Evolutionary conservation across 2,888 invertebrate genomes (phyloP).

Genomic region (Cheilosia urbana): DNA sequence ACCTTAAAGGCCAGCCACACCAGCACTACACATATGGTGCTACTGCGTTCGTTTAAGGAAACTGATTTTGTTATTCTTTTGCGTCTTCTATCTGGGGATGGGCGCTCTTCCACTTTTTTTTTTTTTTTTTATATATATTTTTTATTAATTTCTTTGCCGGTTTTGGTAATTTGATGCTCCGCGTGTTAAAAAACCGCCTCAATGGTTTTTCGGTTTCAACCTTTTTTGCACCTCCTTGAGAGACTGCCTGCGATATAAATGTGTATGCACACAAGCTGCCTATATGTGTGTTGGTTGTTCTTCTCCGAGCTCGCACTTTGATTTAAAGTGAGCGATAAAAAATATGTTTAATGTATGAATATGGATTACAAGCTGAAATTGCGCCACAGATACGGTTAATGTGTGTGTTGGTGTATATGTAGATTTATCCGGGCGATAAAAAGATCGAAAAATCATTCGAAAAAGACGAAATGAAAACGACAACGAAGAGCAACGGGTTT

Average conservation of each 20-base stretch:
- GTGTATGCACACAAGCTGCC: slow-evolving; percentile 43
- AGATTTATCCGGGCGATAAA: slow-evolving; percentile 69
- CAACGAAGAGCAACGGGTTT: slow-evolving; percentile 58
- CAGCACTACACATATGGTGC: slow-evolving; percentile 71
- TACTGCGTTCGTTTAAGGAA: slow-evolving; percentile 71
- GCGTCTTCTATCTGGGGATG: slow-evolving; percentile 51
- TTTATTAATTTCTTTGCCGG: slow-evolving; percentile 76
- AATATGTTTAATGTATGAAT: slow-evolving; percentile 78
- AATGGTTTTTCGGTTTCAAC: slow-evolving; percentile 79
- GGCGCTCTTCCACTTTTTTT: slow-evolving; percentile 45
- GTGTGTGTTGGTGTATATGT: slow-evolving; percentile 33
- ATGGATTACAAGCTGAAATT: slow-evolving; percentile 78
- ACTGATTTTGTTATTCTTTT: slow-evolving; percentile 51
- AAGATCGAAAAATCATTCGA: slow-evolving; percentile 62
- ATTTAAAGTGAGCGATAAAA: slow-evolving; percentile 74
- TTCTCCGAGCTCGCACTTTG: slow-evolving; percentile 65
- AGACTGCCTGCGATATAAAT: neutral
- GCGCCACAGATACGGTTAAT: slow-evolving; percentile 24
- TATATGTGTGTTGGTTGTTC: slow-evolving; percentile 53
- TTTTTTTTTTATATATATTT: slow-evolving; percentile 57
- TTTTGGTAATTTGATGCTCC: slow-evolving; percentile 80
- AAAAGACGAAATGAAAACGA: slow-evolving; percentile 44
- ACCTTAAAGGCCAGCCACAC: slow-evolving; percentile 70
- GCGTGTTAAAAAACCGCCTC: slow-evolving; percentile 81
- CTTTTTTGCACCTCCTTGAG: slow-evolving; percentile 77